phyloP scores from a whole-genome alignment of 2,888 invertebrate genomes.

The Schizaphis graminum region DNA sequence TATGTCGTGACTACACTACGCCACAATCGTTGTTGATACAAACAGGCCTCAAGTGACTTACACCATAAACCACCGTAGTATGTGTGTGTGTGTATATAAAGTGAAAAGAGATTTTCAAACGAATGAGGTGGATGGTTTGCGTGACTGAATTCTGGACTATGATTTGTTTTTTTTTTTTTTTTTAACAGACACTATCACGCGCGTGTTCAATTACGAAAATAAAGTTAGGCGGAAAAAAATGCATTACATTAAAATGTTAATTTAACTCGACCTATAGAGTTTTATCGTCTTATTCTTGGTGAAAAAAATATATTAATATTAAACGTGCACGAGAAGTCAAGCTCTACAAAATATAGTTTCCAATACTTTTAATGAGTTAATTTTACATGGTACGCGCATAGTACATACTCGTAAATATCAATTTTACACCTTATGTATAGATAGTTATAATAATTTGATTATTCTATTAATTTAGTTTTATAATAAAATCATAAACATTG shows the following conservation, averaged over 20 bases:
- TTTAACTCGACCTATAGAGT: conserved; percentile 6
- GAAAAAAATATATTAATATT: neutral
- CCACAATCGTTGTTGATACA: neutral
- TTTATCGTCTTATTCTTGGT: neutral
- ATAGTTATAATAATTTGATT: neutral
- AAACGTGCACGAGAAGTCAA: neutral
- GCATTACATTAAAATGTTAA: conserved; percentile 16
- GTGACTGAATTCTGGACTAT: neutral
- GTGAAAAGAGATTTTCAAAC: neutral
- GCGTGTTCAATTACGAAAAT: neutral
- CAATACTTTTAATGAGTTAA: conserved; percentile 4
- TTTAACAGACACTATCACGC: neutral
- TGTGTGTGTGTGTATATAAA: neutral
- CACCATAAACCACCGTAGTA: neutral
- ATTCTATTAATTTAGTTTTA: neutral
- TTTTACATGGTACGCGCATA: neutral
- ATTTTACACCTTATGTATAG: neutral
- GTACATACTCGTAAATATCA: neutral
- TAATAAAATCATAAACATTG: neutral
- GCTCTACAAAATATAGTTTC: neutral
- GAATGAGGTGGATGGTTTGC: neutral
- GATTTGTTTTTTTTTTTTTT: neutral
- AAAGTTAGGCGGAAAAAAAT: neutral
- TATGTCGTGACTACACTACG: neutral
- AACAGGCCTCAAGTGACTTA: neutral